These are phyloP conservation scores for Protonemura montana DNA, from an alignment of 2,888 invertebrate genomes.

Conservation along the genomic window DNA sequence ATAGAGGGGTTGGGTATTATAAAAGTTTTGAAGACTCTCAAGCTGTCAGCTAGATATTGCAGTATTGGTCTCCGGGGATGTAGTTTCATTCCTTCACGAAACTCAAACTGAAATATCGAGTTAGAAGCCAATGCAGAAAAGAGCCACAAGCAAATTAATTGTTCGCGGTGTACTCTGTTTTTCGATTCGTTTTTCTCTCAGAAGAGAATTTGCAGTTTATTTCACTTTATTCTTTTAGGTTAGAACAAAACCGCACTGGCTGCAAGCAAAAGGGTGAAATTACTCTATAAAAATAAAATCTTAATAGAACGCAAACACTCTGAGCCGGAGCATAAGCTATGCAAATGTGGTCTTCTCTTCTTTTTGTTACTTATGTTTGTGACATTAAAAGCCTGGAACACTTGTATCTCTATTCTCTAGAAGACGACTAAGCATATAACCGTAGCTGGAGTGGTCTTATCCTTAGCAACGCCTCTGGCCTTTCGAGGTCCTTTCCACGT, in stretches of 20 bases:
- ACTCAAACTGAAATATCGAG: neutral
- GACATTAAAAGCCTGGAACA: neutral
- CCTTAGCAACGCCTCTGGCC: too few relatives aligned
- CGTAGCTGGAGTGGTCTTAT: neutral
- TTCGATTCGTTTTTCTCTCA: neutral
- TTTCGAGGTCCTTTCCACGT: too few relatives aligned
- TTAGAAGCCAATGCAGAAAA: neutral
- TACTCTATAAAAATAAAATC: constrained; percentile 4
- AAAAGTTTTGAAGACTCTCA: too few relatives aligned
- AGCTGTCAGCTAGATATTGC: too few relatives aligned
- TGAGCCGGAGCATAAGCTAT: neutral
- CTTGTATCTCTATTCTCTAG: neutral
- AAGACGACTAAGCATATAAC: neutral
- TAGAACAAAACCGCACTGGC: neutral
- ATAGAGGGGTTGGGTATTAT: too few relatives aligned
- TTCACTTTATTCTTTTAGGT: neutral
- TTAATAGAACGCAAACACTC: neutral
- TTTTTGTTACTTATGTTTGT: neutral
- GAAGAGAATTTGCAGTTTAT: neutral
- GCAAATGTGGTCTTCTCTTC: neutral
- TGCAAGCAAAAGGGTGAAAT: neutral
- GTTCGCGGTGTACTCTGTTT: neutral
- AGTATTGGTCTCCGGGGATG: too few relatives aligned
- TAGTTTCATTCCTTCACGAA: neutral
- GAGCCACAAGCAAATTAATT: neutral